Percentiles rank a stretch among this genome's conserved stretches.
Evolutionary conservation across 2,797 vertebrate genomes (phyloP).

Genomic region (Gallinago stenura): DNA sequence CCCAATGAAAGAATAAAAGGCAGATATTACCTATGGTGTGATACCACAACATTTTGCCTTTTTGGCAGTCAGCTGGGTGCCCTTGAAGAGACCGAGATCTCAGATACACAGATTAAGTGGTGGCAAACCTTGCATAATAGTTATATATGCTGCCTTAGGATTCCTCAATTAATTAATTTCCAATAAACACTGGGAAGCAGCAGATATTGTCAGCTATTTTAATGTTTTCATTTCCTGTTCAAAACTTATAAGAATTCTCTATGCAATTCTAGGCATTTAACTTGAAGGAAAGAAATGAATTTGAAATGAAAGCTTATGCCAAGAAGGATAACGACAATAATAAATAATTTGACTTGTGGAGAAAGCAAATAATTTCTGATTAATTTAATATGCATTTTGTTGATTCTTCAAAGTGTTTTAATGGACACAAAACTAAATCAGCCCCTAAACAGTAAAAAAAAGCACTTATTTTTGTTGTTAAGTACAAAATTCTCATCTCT

Average conservation of each 20-base stretch:
- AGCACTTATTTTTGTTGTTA: neutral
- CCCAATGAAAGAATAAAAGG: fast-evolving
- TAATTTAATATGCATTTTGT: neutral
- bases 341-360: neutral
- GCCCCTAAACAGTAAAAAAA: neutral
- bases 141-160: neutral
- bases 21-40: neutral
- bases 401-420: neutral
- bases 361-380: neutral
- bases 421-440: neutral
- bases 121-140: fast-evolving
- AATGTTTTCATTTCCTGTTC: neutral
- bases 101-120: neutral
- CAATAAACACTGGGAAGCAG: neutral
- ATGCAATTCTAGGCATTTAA: neutral
- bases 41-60: neutral
- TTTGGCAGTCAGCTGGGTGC: neutral
- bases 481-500: neutral
- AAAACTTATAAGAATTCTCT: neutral
- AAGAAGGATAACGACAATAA: neutral
- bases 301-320: neutral
- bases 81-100: neutral
- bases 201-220: neutral
- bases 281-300: neutral
- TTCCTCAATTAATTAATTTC: neutral